A percentile compares a stretch with the other conserved stretches of the same genome.
These are phyloP conservation scores for Conopomorpha cramerella DNA, from an alignment of 1,140 invertebrate genomes.

Conservation along the genomic window DNA sequence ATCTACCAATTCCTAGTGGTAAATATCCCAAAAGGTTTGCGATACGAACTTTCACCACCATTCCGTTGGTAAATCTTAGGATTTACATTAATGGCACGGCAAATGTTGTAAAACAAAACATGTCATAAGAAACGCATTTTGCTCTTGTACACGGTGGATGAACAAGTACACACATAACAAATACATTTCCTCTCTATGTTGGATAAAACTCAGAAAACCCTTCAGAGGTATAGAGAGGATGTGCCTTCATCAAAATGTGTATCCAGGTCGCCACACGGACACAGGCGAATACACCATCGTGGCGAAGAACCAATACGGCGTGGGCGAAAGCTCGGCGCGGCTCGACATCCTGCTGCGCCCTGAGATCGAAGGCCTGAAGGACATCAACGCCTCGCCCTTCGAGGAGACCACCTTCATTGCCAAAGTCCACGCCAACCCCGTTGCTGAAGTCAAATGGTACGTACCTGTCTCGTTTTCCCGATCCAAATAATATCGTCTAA, in stretches of 20 bases:
- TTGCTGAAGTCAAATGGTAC: constrained; percentile 77
- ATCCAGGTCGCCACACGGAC: constrained; percentile 69
- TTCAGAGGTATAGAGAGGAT: no score
- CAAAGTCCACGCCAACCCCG: constrained; percentile 76
- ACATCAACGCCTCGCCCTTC: constrained; percentile 72
- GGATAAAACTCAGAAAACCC: no score
- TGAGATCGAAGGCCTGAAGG: constrained; percentile 74
- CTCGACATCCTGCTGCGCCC: constrained; percentile 77
- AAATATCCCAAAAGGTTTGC: no score
- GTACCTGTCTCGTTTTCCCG: constrained; percentile 10
- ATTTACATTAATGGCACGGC: no score
- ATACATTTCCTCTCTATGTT: background rate
- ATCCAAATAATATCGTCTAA: background rate
- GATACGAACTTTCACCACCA: no score
- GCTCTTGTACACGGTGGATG: no score
- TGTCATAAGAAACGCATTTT: no score
- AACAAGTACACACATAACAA: no score
- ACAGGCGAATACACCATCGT: constrained; percentile 81
- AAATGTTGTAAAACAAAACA: no score
- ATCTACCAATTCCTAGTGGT: no score
- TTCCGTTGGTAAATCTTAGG: no score
- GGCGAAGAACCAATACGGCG: constrained; percentile 78
- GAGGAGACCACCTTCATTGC: constrained; percentile 73
- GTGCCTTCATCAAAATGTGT: background rate
- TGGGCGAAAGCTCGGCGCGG: constrained; percentile 69